Evolutionary conservation across 2,113 vertebrate genomes (phyloP).

Genomic region (Lepidothrix coronata): DNA sequence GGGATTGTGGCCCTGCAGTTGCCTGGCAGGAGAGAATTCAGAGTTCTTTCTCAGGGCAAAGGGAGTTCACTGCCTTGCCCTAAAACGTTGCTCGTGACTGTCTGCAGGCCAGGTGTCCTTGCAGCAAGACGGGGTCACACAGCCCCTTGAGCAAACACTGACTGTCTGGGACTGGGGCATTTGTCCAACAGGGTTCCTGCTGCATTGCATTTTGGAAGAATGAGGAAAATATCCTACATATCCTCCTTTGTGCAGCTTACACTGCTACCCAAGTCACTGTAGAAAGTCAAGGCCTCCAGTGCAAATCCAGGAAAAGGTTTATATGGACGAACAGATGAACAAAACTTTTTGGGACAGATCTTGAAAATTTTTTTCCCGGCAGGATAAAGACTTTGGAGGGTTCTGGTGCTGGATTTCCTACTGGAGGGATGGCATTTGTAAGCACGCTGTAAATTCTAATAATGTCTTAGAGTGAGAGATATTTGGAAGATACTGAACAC

Average conservation of each 20-base stretch:
- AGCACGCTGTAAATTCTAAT: neutral
- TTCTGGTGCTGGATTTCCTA: neutral
- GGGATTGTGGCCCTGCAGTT: neutral
- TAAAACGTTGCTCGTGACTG: accelerated
- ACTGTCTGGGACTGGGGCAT: neutral
- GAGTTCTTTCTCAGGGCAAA: neutral
- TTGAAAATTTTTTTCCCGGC: neutral
- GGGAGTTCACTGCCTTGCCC: neutral
- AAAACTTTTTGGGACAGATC: neutral
- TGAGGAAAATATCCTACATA: neutral
- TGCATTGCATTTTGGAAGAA: neutral
- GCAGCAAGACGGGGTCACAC: neutral
- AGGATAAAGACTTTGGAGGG: neutral
- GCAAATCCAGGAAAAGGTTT: neutral
- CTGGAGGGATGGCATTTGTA: neutral
- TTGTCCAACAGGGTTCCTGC: neutral
- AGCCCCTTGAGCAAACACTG: neutral
- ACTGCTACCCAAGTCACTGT: neutral
- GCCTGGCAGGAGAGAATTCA: neutral
- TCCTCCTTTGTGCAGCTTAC: neutral
- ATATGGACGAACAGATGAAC: neutral
- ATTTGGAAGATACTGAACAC: neutral
- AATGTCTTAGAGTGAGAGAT: neutral
- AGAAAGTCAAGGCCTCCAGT: neutral
- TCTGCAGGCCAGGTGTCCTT: neutral